Evolutionary conservation across 2,888 invertebrate genomes (phyloP), one percentile per base, ranked within the genome.

Genomic region (Lasius fuliginosus): DNA sequence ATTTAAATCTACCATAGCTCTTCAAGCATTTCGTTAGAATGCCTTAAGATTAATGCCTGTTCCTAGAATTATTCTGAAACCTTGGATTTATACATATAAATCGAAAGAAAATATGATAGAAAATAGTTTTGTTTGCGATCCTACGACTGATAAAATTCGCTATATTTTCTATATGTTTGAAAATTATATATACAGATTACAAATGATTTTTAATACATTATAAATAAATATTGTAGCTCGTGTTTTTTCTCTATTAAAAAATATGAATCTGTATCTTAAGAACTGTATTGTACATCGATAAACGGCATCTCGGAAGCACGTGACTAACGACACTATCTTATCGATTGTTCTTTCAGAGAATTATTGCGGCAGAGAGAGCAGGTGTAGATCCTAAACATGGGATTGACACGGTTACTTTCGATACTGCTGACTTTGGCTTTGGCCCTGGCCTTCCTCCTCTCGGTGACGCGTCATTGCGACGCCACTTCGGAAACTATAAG

Each of bases 401-500:
- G 88, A 77, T 73, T 84, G 53, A 84, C 67, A 60, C 82, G 87
- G 87, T 82, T 87, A 15, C 83, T 89, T 75, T 89, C 87, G 86
- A 88, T 87, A 86, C 87, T 85, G 88, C 86, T 92, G 85, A 89
- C 89, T 75, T 87, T 90, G 82, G 84, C 85, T 82, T 85, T 92
- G 89, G 90, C 90, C 84, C 89, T 94, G 90, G 86, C 91, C 83
- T 87, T 92, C 75, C 87, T 92, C 74, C 87, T 93, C 33, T 87
- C 91, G 77, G 85, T 89, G 74, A 75, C 86, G 58, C 88, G 85
- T 65, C 90, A 81, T 58, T 94, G 92, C 90, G 87, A 88, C 81
- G 92, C 90, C 69, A 92, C 91, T 73, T 92, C 94, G 83, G 94
- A 94, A 85, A 94, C 93, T 89, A 94, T 94, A 89, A 93, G 92